phyloP scores from a whole-genome alignment of 1,140 invertebrate species.

The Trichonephila clavipes region DNA sequence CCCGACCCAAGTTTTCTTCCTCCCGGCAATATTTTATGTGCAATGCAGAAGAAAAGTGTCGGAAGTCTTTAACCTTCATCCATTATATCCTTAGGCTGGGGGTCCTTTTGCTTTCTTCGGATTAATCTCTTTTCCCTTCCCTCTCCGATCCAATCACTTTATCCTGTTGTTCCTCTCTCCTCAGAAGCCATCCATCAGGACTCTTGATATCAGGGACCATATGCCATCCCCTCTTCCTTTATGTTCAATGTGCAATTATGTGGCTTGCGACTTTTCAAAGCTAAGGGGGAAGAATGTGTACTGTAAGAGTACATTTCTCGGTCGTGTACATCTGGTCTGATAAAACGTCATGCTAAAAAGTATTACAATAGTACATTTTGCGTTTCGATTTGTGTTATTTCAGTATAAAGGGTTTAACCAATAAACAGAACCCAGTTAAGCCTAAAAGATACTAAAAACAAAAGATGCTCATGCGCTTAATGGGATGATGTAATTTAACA shows the following conservation, averaged over 20 bases:
- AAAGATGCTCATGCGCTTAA: no score
- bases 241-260: constrained; percentile 43
- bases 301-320: neutral
- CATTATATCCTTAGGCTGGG: neutral
- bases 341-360: no score
- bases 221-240: constrained; percentile 11
- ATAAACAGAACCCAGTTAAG: no score
- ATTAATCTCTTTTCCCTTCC: constrained; percentile 22
- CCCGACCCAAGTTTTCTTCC: neutral
- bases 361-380: no score
- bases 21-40: neutral
- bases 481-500: no score
- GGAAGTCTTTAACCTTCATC: constrained; percentile 50
- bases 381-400: no score
- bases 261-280: constrained; percentile 31
- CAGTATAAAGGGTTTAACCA: no score
- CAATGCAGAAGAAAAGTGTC: constrained; percentile 30
- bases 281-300: neutral
- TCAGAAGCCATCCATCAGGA: neutral
- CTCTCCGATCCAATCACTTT: constrained; percentile 31
- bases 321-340: neutral
- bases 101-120: neutral
- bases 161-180: constrained; percentile 44
- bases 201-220: neutral
- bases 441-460: no score